Evolutionary conservation across 2,113 vertebrate genomes (phyloP).

Genomic region (Cricetomys ansorgei): DNA sequence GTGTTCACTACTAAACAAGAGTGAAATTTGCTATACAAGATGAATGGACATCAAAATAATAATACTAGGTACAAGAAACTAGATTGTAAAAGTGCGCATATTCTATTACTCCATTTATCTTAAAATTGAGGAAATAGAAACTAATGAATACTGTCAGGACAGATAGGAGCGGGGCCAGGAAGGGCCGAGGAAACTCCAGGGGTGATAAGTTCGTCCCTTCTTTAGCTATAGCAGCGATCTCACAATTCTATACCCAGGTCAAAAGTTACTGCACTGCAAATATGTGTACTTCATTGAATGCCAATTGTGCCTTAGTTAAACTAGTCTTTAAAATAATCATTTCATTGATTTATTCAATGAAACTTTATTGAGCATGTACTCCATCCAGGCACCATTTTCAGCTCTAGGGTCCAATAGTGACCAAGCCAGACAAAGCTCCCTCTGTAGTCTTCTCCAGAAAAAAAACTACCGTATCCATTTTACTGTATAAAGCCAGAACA

Average conservation of each 20-base stretch:
- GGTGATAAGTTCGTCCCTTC: not conserved
- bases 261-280: not conserved
- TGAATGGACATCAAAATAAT: not conserved
- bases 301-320: slow-evolving; percentile 13
- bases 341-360: slow-evolving; percentile 18
- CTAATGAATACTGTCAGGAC: not conserved
- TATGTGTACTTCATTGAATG: not conserved
- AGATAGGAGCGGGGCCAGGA: not conserved
- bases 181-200: not conserved
- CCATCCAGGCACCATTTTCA: not conserved
- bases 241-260: not conserved
- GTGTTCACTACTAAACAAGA: not conserved
- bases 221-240: not conserved
- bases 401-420: not conserved
- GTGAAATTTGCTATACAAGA: not conserved
- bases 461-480: not conserved
- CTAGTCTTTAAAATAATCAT: not conserved
- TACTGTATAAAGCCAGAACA: not conserved
- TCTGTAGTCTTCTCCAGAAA: not conserved
- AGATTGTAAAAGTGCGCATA: not conserved
- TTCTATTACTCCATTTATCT: not conserved
- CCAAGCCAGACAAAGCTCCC: not conserved
- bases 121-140: not conserved
- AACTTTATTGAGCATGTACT: not conserved
- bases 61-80: not conserved